A percentile compares a stretch with the other conserved stretches of the same genome.
Conservation (phyloP, 2,113 vertebrate genomes). For the Eonycteris spelaea region DNA sequence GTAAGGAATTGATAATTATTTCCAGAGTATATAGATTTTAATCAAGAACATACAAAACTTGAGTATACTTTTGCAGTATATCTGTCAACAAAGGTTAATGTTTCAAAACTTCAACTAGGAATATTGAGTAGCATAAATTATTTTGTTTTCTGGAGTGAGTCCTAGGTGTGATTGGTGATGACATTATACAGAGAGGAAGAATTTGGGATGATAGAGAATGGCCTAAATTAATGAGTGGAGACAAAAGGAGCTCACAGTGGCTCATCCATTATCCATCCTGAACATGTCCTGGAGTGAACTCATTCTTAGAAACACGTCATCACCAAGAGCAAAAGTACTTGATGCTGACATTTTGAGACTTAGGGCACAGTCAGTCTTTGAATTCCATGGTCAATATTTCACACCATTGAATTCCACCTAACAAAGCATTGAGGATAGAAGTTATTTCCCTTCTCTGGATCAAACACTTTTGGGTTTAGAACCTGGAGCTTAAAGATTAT, state of each 20-base stretch:
- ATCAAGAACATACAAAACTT: background rate
- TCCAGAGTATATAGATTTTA: background rate
- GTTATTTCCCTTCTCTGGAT: background rate
- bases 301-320: background rate
- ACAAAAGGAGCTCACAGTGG: rapidly evolving
- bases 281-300: background rate
- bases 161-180: background rate
- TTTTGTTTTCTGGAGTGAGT: background rate
- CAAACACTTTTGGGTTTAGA: background rate
- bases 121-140: background rate
- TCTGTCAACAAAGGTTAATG: background rate
- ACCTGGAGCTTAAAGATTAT: background rate
- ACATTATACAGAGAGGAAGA: background rate
- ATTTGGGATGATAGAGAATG: background rate
- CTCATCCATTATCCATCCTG: background rate
- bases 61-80: background rate
- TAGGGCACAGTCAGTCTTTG: background rate
- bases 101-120: background rate
- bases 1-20: background rate
- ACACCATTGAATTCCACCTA: background rate
- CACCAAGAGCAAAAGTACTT: background rate
- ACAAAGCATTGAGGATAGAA: background rate
- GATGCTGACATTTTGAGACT: background rate
- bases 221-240: background rate
- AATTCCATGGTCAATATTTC: background rate